Percentiles rank a stretch among this genome's conserved stretches.
phyloP scores from a whole-genome alignment of 2,888 invertebrate genomes.

The Trissoscelio sp. region DNA sequence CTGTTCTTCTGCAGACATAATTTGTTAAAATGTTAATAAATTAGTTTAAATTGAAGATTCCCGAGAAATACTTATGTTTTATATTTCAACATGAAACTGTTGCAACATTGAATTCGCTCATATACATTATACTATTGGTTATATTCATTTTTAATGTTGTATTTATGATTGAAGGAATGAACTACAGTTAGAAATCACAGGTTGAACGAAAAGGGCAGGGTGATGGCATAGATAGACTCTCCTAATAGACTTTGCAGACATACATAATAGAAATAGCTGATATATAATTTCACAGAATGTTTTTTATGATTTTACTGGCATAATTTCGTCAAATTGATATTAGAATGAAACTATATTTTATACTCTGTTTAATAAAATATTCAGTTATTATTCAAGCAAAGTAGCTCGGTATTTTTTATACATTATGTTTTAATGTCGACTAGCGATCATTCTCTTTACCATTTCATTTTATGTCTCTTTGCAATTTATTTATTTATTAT shows the following conservation, averaged over 20 bases:
- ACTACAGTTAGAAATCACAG: conserved; percentile 42
- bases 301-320: conserved; percentile 64
- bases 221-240: conserved; percentile 79
- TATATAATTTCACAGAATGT: conserved; percentile 74
- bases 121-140: no score
- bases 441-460: conserved; percentile 1
- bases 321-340: conserved; percentile 12
- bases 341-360: conserved; percentile 25
- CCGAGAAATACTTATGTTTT: no score
- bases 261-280: conserved; percentile 83
- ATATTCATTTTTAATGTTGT: no score
- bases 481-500: conserved; percentile 2
- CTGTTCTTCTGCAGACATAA: no score
- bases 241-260: conserved; percentile 83
- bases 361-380: conserved; percentile 40
- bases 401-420: conserved; percentile 22
- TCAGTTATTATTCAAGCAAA: conserved; percentile 37
- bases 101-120: no score
- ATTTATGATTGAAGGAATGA: conserved; percentile 59
- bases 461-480: neutral
- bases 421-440: neutral
- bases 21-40: no score
- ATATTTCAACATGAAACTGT: no score
- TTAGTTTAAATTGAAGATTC: no score
- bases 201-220: conserved; percentile 60